These are phyloP conservation scores for Pelecanus crispus DNA, from an alignment of 2,113 vertebrate genomes.

Conservation along the genomic window DNA sequence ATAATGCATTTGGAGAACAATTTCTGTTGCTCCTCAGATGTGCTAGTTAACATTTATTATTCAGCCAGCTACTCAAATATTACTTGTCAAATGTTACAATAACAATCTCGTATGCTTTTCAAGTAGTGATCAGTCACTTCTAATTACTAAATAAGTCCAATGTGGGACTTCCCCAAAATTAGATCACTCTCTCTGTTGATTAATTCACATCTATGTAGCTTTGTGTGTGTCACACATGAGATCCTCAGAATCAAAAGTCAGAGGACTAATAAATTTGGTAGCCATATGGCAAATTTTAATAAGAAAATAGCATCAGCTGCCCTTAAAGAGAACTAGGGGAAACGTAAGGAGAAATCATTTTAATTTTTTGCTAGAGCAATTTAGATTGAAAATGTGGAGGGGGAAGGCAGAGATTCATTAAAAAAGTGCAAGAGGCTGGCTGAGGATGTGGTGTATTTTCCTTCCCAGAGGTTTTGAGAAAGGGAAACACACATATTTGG, in stretches of 20 bases:
- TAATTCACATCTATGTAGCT: neutral
- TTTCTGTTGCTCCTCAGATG: neutral
- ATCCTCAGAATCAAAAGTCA: neutral
- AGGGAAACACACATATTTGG: neutral
- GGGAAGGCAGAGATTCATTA: neutral
- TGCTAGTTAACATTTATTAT: neutral
- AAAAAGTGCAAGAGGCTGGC: neutral
- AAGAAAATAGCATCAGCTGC: neutral
- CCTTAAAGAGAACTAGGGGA: neutral
- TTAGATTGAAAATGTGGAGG: neutral
- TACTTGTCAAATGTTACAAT: neutral
- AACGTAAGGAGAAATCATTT: neutral
- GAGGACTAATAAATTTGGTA: neutral
- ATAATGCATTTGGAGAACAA: constrained; percentile 7
- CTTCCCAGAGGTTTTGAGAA: neutral
- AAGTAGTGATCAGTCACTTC: neutral
- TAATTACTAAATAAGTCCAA: neutral
- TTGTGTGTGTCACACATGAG: neutral
- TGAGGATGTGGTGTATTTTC: neutral
- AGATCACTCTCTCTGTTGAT: neutral
- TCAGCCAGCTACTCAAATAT: neutral
- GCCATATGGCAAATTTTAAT: neutral
- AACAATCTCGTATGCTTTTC: neutral
- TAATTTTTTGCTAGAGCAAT: neutral
- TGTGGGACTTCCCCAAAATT: neutral